Evolutionary conservation across 2,888 invertebrate species (phyloP), one percentile per base, ranked within the genome.

Genomic region (Cephonodes hylas): DNA sequence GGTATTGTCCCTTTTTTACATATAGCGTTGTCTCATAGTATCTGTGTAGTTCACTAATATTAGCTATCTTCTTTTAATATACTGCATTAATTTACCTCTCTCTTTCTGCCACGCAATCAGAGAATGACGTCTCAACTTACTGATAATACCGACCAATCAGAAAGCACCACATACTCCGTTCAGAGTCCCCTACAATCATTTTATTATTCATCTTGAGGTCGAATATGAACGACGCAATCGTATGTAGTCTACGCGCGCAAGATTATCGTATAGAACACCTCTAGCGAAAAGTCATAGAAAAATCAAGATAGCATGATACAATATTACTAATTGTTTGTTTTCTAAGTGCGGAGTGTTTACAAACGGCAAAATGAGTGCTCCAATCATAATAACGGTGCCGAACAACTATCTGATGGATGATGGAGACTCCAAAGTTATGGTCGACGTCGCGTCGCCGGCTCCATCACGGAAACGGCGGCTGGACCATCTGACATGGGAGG

Each of bases 401-500:
- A 91, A 89, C 75, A 87, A 87, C 76, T 93, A 89, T 78, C 76
- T 92, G 83, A 72, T 84, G 76, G 80, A 89, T 76, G 86, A 88
- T 34, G 81, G 86, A 75, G 86, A 89, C 56, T 76, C 85, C 44
- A 77, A 85, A 68, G 84, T 84, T 64, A 73, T 83, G 58, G 76
- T 87, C 67, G 88, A 87, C 69, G 77, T 83, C 66, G 73, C 80
- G 58, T 77, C 87, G 34, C 79, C 84, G 61, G 71, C 83, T 60
- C 83, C 88, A 53, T 89, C 92, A 64, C 81, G 92, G 75, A 97
- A 97, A 82, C 93, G 97, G 62, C 93, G 96, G 60, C 89, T 97
- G 75, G 97, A 97, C 83, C 97, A 97, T 83, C 87, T 97, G 46
- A 93, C 96, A 64, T 96, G 96, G 95, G 97, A 97, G 79, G 97